Conservation (phyloP, 2,113 vertebrate species). For the Atrichornis clamosus region DNA sequence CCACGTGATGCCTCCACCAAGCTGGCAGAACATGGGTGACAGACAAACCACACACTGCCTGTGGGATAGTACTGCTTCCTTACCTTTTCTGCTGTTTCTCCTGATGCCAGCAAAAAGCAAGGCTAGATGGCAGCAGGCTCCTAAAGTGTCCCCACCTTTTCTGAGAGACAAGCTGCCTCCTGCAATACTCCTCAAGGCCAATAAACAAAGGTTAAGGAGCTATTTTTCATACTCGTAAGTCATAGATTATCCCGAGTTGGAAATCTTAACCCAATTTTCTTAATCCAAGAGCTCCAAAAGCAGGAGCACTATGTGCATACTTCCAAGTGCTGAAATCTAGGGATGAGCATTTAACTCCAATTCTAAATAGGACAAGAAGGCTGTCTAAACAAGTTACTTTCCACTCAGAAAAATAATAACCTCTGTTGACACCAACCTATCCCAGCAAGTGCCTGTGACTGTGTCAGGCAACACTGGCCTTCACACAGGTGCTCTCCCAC, state of each 20-base stretch:
- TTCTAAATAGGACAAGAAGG: neutral
- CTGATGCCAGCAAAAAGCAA: neutral
- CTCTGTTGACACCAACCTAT: neutral
- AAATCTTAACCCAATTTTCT: neutral
- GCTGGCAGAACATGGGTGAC: neutral
- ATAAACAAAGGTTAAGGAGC: neutral
- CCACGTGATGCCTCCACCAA: neutral
- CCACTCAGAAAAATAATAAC: neutral
- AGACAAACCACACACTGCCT: neutral
- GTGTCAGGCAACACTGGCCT: neutral
- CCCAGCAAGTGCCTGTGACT: neutral
- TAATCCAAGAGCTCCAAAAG: neutral
- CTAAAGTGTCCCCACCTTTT: neutral
- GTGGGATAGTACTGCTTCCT: neutral
- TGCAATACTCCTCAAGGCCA: neutral
- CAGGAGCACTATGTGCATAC: neutral
- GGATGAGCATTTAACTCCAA: neutral
- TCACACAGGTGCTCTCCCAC: neutral
- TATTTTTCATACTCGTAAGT: neutral
- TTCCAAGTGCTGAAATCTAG: neutral
- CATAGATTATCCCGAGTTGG: neutral
- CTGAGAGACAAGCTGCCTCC: neutral
- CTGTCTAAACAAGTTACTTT: neutral
- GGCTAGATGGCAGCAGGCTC: neutral
- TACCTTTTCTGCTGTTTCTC: neutral